A percentile compares a stretch with the other conserved stretches of the same genome.
These are phyloP conservation scores for Sinopyrophorus schimmeli DNA, from an alignment of 2,888 invertebrate genomes.

Conservation along the genomic window DNA sequence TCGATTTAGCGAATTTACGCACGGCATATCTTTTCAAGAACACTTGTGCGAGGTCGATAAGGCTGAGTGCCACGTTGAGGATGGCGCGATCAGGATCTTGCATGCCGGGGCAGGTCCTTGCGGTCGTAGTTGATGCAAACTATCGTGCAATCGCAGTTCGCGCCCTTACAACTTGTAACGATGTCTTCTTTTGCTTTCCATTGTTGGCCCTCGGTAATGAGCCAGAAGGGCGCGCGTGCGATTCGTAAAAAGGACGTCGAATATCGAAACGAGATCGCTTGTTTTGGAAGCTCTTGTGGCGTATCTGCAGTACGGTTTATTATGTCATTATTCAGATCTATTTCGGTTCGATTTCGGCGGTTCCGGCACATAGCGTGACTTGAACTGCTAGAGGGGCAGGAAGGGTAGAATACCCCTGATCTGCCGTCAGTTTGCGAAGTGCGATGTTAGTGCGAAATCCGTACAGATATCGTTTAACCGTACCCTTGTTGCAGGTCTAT, in stretches of 20 bases:
- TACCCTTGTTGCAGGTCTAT: constrained; percentile 6
- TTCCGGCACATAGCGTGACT: constrained; percentile 31
- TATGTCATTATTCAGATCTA: constrained; percentile 32
- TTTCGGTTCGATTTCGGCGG: constrained; percentile 31
- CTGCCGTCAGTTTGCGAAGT: constrained; percentile 24
- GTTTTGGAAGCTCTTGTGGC: constrained; percentile 12
- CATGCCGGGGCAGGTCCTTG: constrained; percentile 19
- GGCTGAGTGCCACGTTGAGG: constrained; percentile 31
- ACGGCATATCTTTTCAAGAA: constrained; percentile 18
- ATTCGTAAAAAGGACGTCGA: not conserved
- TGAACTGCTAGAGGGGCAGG: constrained; percentile 19
- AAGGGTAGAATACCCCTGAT: constrained; percentile 25
- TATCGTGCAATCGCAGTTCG: constrained; percentile 12
- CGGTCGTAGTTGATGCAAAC: constrained; percentile 21
- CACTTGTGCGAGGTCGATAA: constrained; percentile 26
- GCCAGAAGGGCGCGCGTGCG: constrained; percentile 5
- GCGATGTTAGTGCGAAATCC: constrained; percentile 23
- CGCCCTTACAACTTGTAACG: too few species aligned
- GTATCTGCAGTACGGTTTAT: constrained; percentile 30
- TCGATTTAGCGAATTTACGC: constrained; percentile 15
- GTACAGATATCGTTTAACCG: constrained; percentile 17
- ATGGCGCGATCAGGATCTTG: constrained; percentile 28
- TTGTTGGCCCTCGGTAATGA: constrained; percentile 1
- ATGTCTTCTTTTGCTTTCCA: too few species aligned
- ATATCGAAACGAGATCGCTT: not conserved